Evolutionary conservation across 2,888 invertebrate genomes (phyloP).

Genomic region (Euplexia lucipara): DNA sequence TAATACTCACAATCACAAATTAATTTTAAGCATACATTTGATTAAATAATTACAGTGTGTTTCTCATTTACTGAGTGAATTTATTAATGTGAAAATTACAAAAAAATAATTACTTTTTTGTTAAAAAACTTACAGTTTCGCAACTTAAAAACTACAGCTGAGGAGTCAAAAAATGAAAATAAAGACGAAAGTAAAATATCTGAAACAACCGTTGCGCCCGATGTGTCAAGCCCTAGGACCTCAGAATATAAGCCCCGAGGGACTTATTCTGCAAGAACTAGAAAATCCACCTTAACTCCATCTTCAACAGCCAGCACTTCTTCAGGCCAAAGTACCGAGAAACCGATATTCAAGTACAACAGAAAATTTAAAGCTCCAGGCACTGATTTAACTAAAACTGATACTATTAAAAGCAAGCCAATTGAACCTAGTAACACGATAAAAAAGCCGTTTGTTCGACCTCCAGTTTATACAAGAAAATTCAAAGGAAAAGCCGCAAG

Average conservation of each 20-base stretch:
- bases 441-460: constrained; percentile 77
- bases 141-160: constrained; percentile 72
- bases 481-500: constrained; percentile 66
- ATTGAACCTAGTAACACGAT: constrained; percentile 68
- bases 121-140: constrained; percentile 81
- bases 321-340: constrained; percentile 69
- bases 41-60: constrained; percentile 4
- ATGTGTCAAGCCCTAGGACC: constrained; percentile 67
- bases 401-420: constrained; percentile 70
- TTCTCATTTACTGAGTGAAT: constrained; percentile 1
- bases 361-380: constrained; percentile 82
- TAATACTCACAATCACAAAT: constrained; percentile 14
- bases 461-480: constrained; percentile 79
- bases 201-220: constrained; percentile 65
- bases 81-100: too few species aligned
- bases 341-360: constrained; percentile 78
- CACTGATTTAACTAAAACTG: constrained; percentile 70
- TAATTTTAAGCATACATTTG: constrained; percentile 14
- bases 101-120: not conserved
- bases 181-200: constrained; percentile 65
- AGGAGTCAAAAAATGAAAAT: constrained; percentile 69
- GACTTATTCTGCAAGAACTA: constrained; percentile 76
- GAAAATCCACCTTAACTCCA: constrained; percentile 74
- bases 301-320: constrained; percentile 68
- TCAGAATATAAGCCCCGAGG: constrained; percentile 78